phyloP scores from a whole-genome alignment of 2,113 vertebrate genomes.

The Antigone vipio region DNA sequence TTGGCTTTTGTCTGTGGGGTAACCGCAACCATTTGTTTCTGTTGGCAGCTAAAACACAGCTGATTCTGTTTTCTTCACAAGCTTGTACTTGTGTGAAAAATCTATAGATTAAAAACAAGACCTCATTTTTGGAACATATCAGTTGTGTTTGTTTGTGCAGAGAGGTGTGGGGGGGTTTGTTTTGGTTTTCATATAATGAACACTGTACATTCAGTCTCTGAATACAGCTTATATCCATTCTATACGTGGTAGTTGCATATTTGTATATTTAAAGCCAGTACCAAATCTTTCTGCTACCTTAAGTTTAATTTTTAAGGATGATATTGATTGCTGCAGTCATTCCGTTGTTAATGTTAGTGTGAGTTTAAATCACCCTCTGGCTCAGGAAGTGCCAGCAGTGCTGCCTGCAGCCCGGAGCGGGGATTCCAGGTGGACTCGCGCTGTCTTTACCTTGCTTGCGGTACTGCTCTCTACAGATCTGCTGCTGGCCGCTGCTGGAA shows the following conservation, averaged over 20 bases:
- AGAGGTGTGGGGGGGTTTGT: background rate
- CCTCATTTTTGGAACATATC: background rate
- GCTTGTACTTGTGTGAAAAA: background rate
- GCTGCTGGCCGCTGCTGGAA: background rate
- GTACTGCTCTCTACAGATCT: background rate
- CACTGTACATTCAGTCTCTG: background rate
- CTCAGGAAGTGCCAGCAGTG: background rate
- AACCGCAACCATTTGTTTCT: background rate
- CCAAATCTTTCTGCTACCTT: background rate
- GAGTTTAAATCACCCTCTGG: background rate
- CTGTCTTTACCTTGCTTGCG: background rate
- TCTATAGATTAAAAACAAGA: background rate
- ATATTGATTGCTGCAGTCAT: background rate
- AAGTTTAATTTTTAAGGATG: background rate
- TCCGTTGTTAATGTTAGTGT: background rate
- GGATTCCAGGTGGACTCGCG: background rate
- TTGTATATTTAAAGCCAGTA: background rate
- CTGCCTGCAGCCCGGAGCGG: accelerated
- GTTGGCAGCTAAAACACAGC: background rate
- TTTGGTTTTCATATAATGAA: background rate
- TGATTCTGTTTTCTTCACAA: background rate
- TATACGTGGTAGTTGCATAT: background rate
- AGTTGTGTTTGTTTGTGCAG: background rate
- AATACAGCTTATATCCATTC: background rate
- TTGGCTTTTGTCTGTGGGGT: background rate